Conservation (phyloP, 2,113 vertebrate genomes). For the Atherinomorus stipes region DNA sequence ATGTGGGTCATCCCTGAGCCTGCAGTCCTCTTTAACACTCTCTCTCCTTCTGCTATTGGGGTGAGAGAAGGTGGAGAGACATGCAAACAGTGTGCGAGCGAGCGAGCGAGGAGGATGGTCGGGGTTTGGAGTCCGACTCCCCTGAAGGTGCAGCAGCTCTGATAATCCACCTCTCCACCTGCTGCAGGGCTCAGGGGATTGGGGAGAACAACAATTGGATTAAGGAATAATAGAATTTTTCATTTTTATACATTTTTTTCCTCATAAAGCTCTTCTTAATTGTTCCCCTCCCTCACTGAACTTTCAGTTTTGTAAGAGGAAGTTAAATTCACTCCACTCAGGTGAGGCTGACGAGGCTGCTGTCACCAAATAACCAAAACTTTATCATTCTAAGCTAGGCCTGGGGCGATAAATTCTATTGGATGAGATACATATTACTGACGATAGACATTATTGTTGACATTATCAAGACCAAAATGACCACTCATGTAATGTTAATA, state of each 20-base stretch:
- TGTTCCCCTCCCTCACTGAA: neutral
- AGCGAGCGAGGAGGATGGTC: too few relatives aligned
- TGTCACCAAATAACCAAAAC: too few relatives aligned
- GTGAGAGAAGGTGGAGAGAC: conserved; percentile 3
- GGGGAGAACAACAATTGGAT: conserved; percentile 74
- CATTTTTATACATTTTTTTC: conserved; percentile 14
- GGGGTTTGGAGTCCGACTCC: conserved; percentile 44
- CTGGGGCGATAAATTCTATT: too few relatives aligned
- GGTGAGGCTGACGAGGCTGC: too few relatives aligned
- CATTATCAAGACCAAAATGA: too few relatives aligned
- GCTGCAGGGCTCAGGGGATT: conserved; percentile 52
- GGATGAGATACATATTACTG: too few relatives aligned
- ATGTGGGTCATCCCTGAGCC: conserved; percentile 65
- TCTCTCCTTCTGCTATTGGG: conserved; percentile 5
- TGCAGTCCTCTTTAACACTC: neutral
- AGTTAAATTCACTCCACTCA: too few relatives aligned
- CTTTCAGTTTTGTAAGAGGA: neutral
- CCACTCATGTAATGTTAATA: too few relatives aligned
- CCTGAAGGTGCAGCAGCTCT: conserved; percentile 59
- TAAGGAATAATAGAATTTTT: conserved; percentile 69
- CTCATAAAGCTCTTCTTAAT: too few relatives aligned
- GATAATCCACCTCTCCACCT: conserved; percentile 73
- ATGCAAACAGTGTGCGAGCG: neutral
- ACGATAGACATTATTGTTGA: too few relatives aligned
- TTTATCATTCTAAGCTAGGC: too few relatives aligned